A percentile compares a stretch with the other conserved stretches of the same genome.
Conservation (phyloP, 1,140 invertebrate species). For the roundworm (Caenorhabditis elegans) region DNA sequence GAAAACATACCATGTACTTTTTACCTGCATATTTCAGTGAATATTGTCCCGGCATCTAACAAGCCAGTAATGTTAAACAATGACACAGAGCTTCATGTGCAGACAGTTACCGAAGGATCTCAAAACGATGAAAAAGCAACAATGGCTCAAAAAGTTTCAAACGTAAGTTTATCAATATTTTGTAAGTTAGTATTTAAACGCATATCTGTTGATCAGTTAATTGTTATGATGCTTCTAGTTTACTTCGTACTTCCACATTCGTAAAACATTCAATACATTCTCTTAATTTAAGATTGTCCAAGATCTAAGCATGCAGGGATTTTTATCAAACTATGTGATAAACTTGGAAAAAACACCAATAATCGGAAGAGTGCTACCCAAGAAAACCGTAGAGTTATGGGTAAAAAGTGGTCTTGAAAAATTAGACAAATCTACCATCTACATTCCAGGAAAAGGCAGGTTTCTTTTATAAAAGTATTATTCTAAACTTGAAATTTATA, state of each 20-base stretch:
- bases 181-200: too few species aligned
- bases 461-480: too few species aligned
- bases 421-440: not conserved
- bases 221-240: too few species aligned
- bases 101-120: not conserved
- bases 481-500: too few species aligned
- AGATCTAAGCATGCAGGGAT: not conserved
- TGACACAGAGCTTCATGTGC: not conserved
- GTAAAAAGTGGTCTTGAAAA: not conserved
- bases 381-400: not conserved
- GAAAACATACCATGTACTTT: too few species aligned
- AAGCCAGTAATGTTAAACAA: not conserved
- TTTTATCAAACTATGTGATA: not conserved
- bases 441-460: not conserved
- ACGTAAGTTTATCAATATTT: not conserved
- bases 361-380: not conserved
- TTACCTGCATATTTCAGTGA: not conserved
- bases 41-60: not conserved
- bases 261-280: too few species aligned
- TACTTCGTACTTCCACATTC: too few species aligned
- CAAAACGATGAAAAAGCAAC: not conserved
- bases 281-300: constrained; percentile 41
- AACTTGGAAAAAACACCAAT: not conserved
- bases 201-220: too few species aligned
- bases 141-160: not conserved